Base-by-base conservation (phyloP, 2,888 invertebrate genomes). In the Chloromyia formosa region DNA sequence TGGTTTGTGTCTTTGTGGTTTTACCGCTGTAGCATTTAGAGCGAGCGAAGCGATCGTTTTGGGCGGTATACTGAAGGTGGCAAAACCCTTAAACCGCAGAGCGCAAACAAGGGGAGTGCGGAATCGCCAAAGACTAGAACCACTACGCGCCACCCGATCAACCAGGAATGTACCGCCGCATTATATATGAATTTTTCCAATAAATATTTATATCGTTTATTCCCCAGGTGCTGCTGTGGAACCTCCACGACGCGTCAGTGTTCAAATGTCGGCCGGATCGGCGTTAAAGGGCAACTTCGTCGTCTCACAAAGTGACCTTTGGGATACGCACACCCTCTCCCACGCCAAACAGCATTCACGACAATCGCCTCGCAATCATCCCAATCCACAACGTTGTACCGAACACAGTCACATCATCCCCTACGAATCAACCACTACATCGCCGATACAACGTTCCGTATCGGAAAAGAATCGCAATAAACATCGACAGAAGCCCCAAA, bases 221-320 rank as follows among this genome's bases (percentile, higher is more conserved):
- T 49, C 12, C 49, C n/a, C 27, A 61, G 27, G 75, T 54, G 42
- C 40, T 83, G 83, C 83, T 49, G 81, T 83, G 22, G 75, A 77
- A 18, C 84, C 85, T 61, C 81, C 82, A 75, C 81, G 85, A 16
- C 83, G 85, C 27, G 81, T 84, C 7, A 85, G 83, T 77, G 83
- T 83, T 81, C 83, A 84, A 40, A 79, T 83, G 54, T 82, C 82
- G 16, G 79, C 84, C n/a, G 74, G 82, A 14, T 79, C 84, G 5
- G 75, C 74, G 5, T 73, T 79, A 74, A 85, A 85, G 77, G 89
- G 89, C 74, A 88, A 88, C 78, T 90, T 89, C 80, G 89, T 90
- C 69, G 90, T 90, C 4, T 90, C 90, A 0, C 90, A 90, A 81
- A 90, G 90, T 79, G 90, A 90, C 80, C 83, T 90, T n/a, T 90